Evolutionary conservation across 92 coral and sea anemone genomes (phyloP).

Genomic region (Porites cylindrica): DNA sequence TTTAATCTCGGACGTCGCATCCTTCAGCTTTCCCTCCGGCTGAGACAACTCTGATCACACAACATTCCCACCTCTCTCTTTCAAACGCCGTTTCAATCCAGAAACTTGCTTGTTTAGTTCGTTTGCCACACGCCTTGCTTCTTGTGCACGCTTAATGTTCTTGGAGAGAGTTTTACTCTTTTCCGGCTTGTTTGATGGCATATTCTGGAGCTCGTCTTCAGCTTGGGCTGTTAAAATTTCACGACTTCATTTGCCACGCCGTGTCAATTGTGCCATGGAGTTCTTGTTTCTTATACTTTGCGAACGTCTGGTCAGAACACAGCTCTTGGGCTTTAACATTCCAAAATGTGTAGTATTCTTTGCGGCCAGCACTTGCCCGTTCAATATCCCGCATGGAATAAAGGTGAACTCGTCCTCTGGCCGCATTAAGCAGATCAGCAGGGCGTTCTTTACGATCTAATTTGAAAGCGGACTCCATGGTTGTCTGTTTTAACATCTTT

Average conservation of each 20-base stretch:
- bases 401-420: conserved; percentile 48
- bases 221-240: conserved; percentile 27
- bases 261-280: conserved; percentile 40
- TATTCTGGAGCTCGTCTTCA: conserved; percentile 22
- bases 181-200: conserved; percentile 9
- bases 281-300: conserved; percentile 29
- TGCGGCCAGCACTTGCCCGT: conserved; percentile 36
- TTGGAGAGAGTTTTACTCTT: conserved; percentile 20
- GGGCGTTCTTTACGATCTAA: background rate
- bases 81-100: conserved; percentile 9
- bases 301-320: conserved; percentile 40
- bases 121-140: conserved; percentile 13
- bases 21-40: conserved; percentile 14
- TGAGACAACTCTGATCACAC: conserved; percentile 23
- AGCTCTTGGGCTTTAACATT: conserved; percentile 29
- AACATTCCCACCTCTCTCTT: conserved; percentile 24
- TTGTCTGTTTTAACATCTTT: background rate
- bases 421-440: conserved; percentile 29
- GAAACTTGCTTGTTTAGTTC: conserved; percentile 32
- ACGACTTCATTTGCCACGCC: conserved; percentile 23
- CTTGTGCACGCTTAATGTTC: conserved; percentile 25
- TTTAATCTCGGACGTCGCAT: conserved; percentile 36
- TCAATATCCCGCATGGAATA: conserved; percentile 30
- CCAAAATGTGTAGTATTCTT: conserved; percentile 40
- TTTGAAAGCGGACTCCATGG: conserved; percentile 12